These are phyloP conservation scores for Sapayoa aenigma DNA, from an alignment of 2,113 vertebrate species.

Conservation along the genomic window DNA sequence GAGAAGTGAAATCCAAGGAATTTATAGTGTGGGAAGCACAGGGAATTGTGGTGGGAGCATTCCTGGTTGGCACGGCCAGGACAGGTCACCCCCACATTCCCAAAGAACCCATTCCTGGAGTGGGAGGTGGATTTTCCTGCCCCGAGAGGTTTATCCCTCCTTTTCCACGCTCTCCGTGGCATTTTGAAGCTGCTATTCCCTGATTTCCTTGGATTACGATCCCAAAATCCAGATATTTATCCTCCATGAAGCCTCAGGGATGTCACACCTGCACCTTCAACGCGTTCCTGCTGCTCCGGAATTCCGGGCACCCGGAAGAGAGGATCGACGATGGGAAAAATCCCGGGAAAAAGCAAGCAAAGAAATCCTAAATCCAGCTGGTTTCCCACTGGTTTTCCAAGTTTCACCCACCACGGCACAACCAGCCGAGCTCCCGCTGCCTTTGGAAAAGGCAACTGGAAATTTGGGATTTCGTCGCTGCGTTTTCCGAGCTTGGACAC, in stretches of 20 bases:
- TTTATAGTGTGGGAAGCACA: no score
- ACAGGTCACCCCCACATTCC: neutral
- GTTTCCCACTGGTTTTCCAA: no score
- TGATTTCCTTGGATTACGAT: neutral
- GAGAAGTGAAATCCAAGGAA: neutral
- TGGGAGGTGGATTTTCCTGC: neutral
- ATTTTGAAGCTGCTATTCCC: slow-evolving; percentile 7
- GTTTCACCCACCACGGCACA: no score
- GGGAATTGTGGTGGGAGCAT: neutral
- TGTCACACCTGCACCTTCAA: neutral
- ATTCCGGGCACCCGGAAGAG: neutral
- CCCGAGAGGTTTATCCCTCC: neutral
- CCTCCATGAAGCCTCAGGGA: slow-evolving; percentile 3
- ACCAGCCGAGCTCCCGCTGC: neutral
- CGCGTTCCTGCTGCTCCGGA: neutral
- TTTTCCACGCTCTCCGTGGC: neutral
- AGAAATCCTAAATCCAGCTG: neutral
- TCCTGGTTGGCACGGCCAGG: neutral
- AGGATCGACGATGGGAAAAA: no score
- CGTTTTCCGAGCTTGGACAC: neutral
- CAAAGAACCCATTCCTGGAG: neutral
- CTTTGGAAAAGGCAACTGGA: neutral
- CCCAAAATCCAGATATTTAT: neutral
- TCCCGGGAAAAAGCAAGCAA: neutral
- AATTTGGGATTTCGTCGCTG: neutral